phyloP scores from a whole-genome alignment of 1,140 invertebrate species.

The Zelostemma sp. region DNA sequence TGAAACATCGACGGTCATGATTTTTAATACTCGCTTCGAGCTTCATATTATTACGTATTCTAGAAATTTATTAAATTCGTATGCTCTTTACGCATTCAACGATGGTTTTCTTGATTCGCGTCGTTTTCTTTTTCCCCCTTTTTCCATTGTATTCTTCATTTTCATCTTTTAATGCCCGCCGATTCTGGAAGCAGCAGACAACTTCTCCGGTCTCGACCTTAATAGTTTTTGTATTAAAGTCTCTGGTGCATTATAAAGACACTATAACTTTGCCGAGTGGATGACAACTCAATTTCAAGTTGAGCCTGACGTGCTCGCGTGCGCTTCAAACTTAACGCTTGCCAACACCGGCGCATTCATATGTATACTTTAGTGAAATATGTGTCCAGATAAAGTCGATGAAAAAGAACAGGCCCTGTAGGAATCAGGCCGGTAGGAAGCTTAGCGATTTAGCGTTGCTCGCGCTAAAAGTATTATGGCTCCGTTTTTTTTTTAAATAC shows the following conservation, averaged over 20 bases:
- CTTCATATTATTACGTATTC: too few relatives aligned
- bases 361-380: conserved; percentile 26
- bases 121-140: too few relatives aligned
- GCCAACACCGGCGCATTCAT: conserved; percentile 19
- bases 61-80: too few relatives aligned
- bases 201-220: conserved; percentile 48
- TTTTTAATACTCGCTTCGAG: too few relatives aligned
- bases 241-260: conserved; percentile 59
- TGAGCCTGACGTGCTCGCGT: conserved; percentile 66
- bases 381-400: conserved; percentile 33
- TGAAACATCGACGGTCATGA: too few relatives aligned
- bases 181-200: conserved; percentile 11
- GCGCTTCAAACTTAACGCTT: conserved; percentile 59
- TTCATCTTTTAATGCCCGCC: conserved; percentile 12
- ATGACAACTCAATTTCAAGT: conserved; percentile 71
- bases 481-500: conserved; percentile 13
- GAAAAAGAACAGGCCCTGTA: conserved; percentile 26
- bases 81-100: too few relatives aligned
- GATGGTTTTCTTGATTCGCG: too few relatives aligned
- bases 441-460: conserved; percentile 51
- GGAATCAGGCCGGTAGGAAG: conserved; percentile 17
- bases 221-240: conserved; percentile 63
- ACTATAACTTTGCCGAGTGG: conserved; percentile 64
- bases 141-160: conserved; percentile 9
- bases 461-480: conserved; percentile 37